phyloP scores from a whole-genome alignment of 2,113 vertebrate species.

The Hystrix brachyura region DNA sequence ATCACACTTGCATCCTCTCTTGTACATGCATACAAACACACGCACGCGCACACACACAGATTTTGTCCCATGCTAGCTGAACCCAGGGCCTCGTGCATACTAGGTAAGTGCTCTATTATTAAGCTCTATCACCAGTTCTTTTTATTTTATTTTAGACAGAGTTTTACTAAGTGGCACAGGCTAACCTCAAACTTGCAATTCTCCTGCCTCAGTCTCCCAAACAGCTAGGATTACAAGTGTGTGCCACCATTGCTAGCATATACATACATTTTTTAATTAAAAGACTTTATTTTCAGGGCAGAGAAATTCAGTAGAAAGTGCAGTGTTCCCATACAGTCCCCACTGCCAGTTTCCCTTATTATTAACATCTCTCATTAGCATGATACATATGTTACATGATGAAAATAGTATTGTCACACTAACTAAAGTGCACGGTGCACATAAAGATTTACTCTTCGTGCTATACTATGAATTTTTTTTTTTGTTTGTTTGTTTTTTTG shows the following conservation, averaged over 20 bases:
- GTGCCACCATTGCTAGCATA: not conserved
- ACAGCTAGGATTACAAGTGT: not conserved
- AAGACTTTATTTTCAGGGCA: not conserved
- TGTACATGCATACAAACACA: not conserved
- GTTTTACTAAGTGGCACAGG: not conserved
- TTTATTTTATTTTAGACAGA: not conserved
- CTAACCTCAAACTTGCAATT: not conserved
- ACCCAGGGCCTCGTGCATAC: not conserved
- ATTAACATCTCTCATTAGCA: constrained; percentile 5
- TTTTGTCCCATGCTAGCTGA: not conserved
- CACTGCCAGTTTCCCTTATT: not conserved
- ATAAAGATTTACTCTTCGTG: not conserved
- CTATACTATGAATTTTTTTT: not conserved
- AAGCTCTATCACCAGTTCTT: not conserved
- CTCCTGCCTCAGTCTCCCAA: not conserved
- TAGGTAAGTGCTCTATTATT: not conserved
- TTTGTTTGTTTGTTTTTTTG: too few species aligned
- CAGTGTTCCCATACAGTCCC: not conserved
- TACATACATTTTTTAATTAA: not conserved
- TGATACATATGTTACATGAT: not conserved
- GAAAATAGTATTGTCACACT: constrained; percentile 30
- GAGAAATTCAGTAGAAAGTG: not conserved
- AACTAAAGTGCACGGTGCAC: not conserved
- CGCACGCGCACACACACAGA: not conserved
- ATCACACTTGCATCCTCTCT: not conserved